A percentile compares a stretch with the other conserved stretches of the same genome.
These are phyloP conservation scores for Pteria penguin DNA, from an alignment of 2,888 invertebrate genomes.

Conservation along the genomic window DNA sequence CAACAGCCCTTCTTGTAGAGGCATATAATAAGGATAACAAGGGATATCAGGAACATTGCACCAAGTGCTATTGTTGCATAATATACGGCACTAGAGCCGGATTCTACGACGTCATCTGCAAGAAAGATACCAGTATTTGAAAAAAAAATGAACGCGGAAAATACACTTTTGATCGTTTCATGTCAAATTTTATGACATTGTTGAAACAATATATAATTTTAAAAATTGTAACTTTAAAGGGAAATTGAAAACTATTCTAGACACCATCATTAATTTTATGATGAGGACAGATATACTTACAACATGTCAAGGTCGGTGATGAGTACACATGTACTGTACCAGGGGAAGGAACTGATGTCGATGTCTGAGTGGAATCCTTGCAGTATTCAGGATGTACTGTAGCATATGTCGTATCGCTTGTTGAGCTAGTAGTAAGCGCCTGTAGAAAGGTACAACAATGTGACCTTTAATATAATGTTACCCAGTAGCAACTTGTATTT, in stretches of 20 bases:
- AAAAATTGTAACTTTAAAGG: too few species aligned
- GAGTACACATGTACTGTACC: constrained; percentile 21
- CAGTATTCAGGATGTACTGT: constrained; percentile 36
- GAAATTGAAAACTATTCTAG: background rate
- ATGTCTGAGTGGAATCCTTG: constrained; percentile 30
- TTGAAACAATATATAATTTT: too few species aligned
- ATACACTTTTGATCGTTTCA: too few species aligned
- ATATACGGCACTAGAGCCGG: constrained; percentile 28
- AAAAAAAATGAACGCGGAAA: too few species aligned
- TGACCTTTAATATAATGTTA: too few species aligned
- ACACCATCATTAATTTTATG: background rate
- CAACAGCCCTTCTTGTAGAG: constrained; percentile 30
- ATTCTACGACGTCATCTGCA: constrained; percentile 21
- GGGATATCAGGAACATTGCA: constrained; percentile 16
- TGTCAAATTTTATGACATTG: too few species aligned
- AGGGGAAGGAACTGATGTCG: constrained; percentile 19
- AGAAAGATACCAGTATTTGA: too few species aligned
- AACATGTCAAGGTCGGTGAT: constrained; percentile 11
- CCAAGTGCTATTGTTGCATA: constrained; percentile 30
- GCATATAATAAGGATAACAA: constrained; percentile 9
- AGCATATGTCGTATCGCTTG: constrained; percentile 17
- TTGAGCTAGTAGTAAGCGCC: too few species aligned
- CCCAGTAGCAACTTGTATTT: too few species aligned
- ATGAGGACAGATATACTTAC: background rate
- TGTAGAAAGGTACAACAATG: too few species aligned